phyloP scores from a whole-genome alignment of 2,797 vertebrate genomes.

The Potorous gilbertii region DNA sequence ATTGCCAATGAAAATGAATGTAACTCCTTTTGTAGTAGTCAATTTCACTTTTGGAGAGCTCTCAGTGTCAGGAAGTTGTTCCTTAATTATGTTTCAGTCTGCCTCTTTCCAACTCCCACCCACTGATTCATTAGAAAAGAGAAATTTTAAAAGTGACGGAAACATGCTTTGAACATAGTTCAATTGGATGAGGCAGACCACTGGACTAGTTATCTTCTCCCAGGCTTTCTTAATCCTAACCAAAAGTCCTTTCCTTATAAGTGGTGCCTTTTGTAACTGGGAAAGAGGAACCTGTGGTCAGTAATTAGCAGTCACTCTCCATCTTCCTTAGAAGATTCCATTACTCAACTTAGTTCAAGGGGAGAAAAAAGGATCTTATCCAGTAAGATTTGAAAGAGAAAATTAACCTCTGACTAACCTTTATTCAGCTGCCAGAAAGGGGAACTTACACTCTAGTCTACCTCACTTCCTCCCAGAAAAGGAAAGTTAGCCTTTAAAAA shows the following conservation, averaged over 20 bases:
- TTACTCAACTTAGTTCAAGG: background rate
- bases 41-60: background rate
- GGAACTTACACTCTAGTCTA: background rate
- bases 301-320: background rate
- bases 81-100: background rate
- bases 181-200: background rate
- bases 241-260: background rate
- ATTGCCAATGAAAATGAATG: background rate
- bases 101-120: background rate
- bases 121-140: background rate
- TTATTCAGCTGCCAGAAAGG: background rate
- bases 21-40: background rate
- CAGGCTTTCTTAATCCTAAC: background rate
- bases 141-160: background rate
- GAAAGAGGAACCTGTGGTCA: background rate
- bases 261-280: background rate
- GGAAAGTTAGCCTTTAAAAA: background rate
- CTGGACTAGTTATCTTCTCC: background rate
- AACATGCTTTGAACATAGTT: background rate
- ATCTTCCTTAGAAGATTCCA: background rate
- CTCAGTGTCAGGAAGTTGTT: background rate
- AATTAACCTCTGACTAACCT: background rate
- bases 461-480: background rate
- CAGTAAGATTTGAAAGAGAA: background rate
- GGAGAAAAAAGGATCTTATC: rapidly evolving